Evolutionary conservation across 2,797 vertebrate species (phyloP).

Genomic region (Epinephelus malabaricus): DNA sequence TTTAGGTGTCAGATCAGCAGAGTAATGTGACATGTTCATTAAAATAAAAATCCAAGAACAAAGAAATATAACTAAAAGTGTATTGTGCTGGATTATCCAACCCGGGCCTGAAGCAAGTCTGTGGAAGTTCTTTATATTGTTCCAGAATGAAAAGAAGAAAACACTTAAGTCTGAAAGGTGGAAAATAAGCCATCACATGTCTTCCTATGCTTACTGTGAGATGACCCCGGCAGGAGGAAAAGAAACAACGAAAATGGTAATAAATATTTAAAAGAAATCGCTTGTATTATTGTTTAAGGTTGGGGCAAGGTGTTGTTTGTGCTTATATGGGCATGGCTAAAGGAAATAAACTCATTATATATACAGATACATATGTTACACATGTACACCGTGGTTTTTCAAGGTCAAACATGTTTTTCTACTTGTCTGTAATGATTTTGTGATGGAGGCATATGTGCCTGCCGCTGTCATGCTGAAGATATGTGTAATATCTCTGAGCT

Average conservation of each 20-base stretch:
- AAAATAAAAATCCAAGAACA: constrained; percentile 7
- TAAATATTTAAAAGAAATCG: not conserved
- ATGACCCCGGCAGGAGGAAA: constrained; percentile 17
- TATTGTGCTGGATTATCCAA: constrained; percentile 35
- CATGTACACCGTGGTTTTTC: constrained; percentile 4
- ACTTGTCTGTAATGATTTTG: not conserved
- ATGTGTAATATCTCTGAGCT: not conserved
- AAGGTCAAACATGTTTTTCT: constrained; percentile 12
- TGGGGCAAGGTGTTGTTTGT: not conserved
- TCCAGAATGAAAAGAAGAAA: constrained; percentile 32
- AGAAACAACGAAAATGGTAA: not conserved
- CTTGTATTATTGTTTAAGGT: not conserved
- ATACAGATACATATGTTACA: not conserved
- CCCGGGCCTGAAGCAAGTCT: constrained; percentile 2
- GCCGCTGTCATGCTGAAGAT: not conserved
- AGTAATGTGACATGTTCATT: not conserved
- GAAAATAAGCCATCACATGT: constrained; percentile 42
- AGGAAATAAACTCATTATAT: not conserved
- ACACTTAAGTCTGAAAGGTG: constrained; percentile 28
- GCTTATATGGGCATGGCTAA: not conserved
- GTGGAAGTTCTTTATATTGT: constrained; percentile 21
- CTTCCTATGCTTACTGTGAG: constrained; percentile 8
- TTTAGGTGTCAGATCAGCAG: constrained; percentile 7
- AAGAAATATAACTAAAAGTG: not conserved
- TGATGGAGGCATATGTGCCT: not conserved